Conservation (phyloP, 2,113 vertebrate genomes). For the Stigmatopora argus region DNA sequence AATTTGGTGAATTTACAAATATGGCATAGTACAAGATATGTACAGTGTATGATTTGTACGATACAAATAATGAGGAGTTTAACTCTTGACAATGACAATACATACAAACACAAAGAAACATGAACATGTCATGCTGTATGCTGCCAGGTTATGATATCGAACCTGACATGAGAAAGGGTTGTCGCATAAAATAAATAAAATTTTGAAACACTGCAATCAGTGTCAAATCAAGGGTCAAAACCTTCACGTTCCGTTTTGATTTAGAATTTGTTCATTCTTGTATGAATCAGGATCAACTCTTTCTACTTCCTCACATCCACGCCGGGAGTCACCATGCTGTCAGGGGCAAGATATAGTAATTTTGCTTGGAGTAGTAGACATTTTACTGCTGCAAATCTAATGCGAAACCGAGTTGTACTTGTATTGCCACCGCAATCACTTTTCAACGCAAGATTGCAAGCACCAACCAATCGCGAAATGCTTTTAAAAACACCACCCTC, state of each 20-base stretch:
- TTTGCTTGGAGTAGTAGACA: slow-evolving; percentile 8
- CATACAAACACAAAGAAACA: slow-evolving; percentile 13
- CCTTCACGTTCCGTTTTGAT: not conserved
- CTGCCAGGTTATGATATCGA: too few relatives aligned
- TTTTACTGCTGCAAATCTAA: slow-evolving; percentile 14
- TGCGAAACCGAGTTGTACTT: not conserved
- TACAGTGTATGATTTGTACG: slow-evolving; percentile 21
- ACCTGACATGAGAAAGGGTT: too few relatives aligned
- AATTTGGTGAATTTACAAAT: slow-evolving; percentile 63
- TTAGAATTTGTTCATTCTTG: slow-evolving; percentile 5
- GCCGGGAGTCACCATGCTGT: slow-evolving; percentile 8
- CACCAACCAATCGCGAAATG: slow-evolving; percentile 13
- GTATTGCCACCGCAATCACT: slow-evolving; percentile 10
- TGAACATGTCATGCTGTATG: not conserved
- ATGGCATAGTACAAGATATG: slow-evolving; percentile 7
- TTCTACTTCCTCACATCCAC: slow-evolving; percentile 4
- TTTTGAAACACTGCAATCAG: not conserved
- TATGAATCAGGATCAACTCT: slow-evolving; percentile 1
- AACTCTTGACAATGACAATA: not conserved
- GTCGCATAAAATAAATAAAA: not conserved
- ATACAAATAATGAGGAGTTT: slow-evolving; percentile 12
- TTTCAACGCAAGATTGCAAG: slow-evolving; percentile 13
- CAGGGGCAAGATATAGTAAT: not conserved
- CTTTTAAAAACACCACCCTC: slow-evolving; percentile 18
- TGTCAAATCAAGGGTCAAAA: not conserved